Percentiles rank a stretch among this genome's conserved stretches.
Evolutionary conservation across 2,797 vertebrate genomes (phyloP).

Genomic region (Sibirionetta formosa): DNA sequence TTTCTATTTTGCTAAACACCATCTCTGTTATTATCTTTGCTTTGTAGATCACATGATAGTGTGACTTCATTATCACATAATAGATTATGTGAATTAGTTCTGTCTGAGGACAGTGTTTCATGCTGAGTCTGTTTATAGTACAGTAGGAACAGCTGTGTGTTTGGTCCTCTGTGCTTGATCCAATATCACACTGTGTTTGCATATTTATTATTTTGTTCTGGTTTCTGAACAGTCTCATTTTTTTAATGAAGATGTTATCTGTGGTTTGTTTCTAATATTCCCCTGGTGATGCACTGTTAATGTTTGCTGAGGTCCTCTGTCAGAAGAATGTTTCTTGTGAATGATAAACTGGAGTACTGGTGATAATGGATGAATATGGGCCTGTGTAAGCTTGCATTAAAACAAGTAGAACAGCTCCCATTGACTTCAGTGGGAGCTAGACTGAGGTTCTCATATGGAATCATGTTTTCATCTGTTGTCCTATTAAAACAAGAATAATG

Average conservation of each 20-base stretch:
- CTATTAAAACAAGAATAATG: slow-evolving; percentile 14
- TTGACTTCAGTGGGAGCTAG: neutral
- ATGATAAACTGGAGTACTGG: neutral
- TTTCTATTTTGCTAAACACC: neutral
- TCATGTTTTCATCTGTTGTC: neutral
- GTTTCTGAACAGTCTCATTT: neutral
- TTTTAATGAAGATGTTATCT: neutral
- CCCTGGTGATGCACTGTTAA: neutral
- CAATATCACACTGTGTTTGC: neutral
- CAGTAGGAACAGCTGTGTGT: neutral
- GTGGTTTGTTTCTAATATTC: neutral
- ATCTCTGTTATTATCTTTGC: neutral
- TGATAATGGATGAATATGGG: neutral
- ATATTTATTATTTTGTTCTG: neutral
- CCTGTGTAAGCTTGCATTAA: neutral
- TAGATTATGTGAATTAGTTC: neutral
- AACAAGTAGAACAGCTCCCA: neutral
- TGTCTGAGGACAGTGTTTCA: neutral
- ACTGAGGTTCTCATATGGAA: neutral
- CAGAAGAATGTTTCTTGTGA: neutral
- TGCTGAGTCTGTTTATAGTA: neutral
- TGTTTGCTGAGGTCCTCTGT: neutral
- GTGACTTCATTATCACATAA: neutral
- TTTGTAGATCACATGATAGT: neutral
- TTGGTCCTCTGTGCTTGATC: neutral